Evolutionary conservation across 2,888 invertebrate genomes (phyloP).

Genomic region (Harpalus rubripes): DNA sequence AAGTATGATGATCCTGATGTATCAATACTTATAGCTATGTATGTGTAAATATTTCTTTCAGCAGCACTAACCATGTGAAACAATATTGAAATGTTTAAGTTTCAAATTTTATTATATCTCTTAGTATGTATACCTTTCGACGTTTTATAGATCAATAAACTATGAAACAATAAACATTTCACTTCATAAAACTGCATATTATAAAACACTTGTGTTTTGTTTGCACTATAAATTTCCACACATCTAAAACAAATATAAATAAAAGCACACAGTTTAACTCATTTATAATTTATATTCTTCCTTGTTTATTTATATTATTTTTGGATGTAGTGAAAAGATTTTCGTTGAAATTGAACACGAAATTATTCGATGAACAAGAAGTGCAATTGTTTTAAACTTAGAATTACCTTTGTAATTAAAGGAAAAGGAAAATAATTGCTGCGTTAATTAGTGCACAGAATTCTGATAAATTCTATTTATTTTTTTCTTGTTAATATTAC

Average conservation of each 20-base stretch:
- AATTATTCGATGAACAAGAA: background rate
- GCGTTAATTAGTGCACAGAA: no score
- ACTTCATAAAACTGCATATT: constrained; percentile 7
- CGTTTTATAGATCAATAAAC: constrained; percentile 17
- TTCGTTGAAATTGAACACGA: background rate
- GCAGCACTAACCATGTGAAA: background rate
- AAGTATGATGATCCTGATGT: no score
- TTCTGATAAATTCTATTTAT: no score
- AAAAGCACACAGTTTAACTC: background rate
- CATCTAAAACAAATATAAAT: background rate
- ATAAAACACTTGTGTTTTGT: background rate
- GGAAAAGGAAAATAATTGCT: no score
- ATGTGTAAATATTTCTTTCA: no score
- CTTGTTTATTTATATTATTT: background rate
- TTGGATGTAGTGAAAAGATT: background rate
- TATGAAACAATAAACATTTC: constrained; percentile 12
- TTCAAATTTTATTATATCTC: constrained; percentile 2
- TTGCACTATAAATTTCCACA: background rate
- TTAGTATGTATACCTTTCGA: background rate
- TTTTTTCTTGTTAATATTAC: no score
- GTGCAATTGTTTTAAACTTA: background rate
- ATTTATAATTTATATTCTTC: background rate
- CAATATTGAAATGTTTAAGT: background rate
- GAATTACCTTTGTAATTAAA: background rate
- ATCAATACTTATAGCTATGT: no score